Conservation (phyloP, 2,888 invertebrate genomes). For the Carterocephalus palaemon region DNA sequence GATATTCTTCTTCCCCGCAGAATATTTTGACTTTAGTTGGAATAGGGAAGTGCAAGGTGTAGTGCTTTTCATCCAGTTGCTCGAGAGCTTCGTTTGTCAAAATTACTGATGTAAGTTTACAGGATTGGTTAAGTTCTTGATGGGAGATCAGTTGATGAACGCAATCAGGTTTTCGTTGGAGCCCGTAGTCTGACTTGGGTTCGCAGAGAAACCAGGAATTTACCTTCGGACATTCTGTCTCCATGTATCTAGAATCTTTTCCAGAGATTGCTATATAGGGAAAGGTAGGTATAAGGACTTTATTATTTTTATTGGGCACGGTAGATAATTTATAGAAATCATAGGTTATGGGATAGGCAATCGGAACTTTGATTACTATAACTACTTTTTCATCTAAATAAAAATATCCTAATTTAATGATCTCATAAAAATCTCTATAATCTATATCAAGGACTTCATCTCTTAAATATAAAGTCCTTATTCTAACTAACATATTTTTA, state of each 20-base stretch:
- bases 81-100: neutral
- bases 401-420: conserved; percentile 15
- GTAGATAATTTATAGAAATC: conserved; percentile 16
- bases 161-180: conserved; percentile 26
- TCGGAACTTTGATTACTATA: conserved; percentile 18
- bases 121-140: conserved; percentile 22
- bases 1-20: too few species aligned
- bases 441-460: conserved; percentile 15
- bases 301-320: conserved; percentile 8
- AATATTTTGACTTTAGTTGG: neutral
- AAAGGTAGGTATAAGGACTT: conserved; percentile 15
- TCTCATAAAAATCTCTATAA: conserved; percentile 14
- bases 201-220: conserved; percentile 27
- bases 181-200: conserved; percentile 12
- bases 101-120: neutral
- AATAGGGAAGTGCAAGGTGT: too few species aligned
- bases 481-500: conserved; percentile 5
- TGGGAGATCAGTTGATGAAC: conserved; percentile 28
- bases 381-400: conserved; percentile 15
- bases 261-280: conserved; percentile 15
- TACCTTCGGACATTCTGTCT: conserved; percentile 24
- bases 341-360: conserved; percentile 6
- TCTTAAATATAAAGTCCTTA: conserved; percentile 9
- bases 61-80: too few species aligned
- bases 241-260: conserved; percentile 19